Evolutionary conservation across 2,888 invertebrate species (phyloP), one percentile per base, ranked within the genome.

Genomic region (Sylvicola cinctus): DNA sequence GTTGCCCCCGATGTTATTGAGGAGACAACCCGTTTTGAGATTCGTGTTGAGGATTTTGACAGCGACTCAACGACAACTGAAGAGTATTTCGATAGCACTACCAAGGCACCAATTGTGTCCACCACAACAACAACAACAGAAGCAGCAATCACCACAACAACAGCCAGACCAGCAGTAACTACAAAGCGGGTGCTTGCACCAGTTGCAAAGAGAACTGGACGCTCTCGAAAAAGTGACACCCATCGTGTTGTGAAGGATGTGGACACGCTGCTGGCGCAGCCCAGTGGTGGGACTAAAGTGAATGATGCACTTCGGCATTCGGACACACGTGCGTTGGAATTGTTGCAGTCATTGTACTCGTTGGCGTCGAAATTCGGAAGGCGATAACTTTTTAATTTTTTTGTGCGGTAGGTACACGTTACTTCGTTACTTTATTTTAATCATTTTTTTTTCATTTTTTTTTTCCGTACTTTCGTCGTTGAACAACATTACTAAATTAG

Each of bases 291-390:
- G 41, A 46, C 20, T 46, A 51, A 43, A 49, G 49, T 55, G 63
- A 41, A 44, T 51, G 47, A 60, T n/a, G 57, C 58, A n/a, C 63
- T 63, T 48, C 52, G 54, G 16, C 58, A 66, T 34, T 71, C 83
- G 11, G 83, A 84, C 47, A 70, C 72, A 15, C 66, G 84, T 52
- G 84, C 84, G 11, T 60, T 85, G 45, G 81, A 84, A 56, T 61
- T 85, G 44, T 66, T 85, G 49, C 73, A 79, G 58, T 81, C 84
- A 41, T 62, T 85, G 37, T 85, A 84, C 57, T 72, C 78, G 40
- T 72, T 85, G 51, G 83, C 84, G 36, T 78, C 83, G 14, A 72
- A 74, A 59, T 83, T 81, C 70, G 80, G 80, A 46, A 67, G 65
- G 60, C 62, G 59, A 50, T 55, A 43, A 32, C 11, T 25, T 25